Evolutionary conservation across 2,113 vertebrate genomes (phyloP), one percentile per base, ranked within the genome.

Genomic region (Macquaria australasica): DNA sequence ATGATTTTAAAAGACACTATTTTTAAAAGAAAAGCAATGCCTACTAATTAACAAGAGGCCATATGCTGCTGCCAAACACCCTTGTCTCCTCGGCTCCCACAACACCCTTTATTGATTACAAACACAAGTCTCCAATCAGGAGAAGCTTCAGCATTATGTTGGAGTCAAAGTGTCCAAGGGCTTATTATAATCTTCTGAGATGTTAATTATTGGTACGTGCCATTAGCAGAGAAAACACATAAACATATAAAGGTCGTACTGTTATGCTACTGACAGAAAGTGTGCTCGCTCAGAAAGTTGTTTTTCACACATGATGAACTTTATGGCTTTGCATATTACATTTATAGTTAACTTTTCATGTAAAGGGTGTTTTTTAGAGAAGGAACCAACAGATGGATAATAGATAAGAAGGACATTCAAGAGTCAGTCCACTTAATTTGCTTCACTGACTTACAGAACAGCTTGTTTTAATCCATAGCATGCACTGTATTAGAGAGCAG

Each of bases 31-130:
- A 34, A 34, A 34, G 34, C 34, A 34, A 34, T 31, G 28, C 34
- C 4, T 34, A 4, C 2, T 34, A 34, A 34, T 94, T 88, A 92
- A 85, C 59, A 34, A 73, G 73, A 73, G 68, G 76, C 82, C 80
- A 83, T 91, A 90, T 86, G 89, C 74, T 80, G 71, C 78, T 78
- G 83, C 89, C 72, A 69, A 73, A 70, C 77, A 76, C 39, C 53
- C 25, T 56, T 15, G 6, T 69, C 72, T 78, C 64, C 77, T 62
- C 59, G 3, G 69, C 79, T 85, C 45, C 68, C 23, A 66, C 71
- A 21, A 72, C 60, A 73, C 59, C 80, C 51, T 88, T 75, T 59
- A 73, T 63, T 20, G 10, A 68, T 75, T 67, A 66, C 31, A 88
- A 83, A 81, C 77, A 77, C 3, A 39, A 58, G 73, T 59, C 74